Conservation (phyloP, 2,797 vertebrate genomes). For the Dipus sagitta region DNA sequence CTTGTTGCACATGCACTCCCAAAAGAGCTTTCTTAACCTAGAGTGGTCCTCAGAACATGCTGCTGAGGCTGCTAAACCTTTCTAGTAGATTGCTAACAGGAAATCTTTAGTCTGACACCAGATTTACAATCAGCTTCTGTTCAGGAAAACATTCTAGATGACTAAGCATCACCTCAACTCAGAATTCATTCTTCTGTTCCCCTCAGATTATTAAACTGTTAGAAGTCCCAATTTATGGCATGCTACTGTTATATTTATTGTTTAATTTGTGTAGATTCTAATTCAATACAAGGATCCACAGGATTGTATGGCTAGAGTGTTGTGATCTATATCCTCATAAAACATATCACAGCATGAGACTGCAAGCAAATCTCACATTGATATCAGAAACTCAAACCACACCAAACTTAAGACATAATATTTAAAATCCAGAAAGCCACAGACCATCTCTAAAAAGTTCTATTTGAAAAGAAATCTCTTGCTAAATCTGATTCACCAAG, state of each 20-base stretch:
- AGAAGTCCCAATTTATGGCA: conserved; percentile 29
- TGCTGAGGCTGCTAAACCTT: not conserved
- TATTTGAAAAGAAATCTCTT: not conserved
- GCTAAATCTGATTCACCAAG: conserved; percentile 30
- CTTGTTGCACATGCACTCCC: not conserved
- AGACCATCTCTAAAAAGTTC: conserved; percentile 42
- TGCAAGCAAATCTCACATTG: conserved; percentile 46
- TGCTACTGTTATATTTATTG: conserved; percentile 50
- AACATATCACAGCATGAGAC: conserved; percentile 41
- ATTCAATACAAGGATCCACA: conserved; percentile 39
- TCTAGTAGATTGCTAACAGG: not conserved
- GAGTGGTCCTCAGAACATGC: not conserved
- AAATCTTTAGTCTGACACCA: not conserved
- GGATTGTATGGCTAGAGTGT: conserved; percentile 56
- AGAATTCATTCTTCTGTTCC: conserved; percentile 56
- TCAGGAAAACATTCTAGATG: conserved; percentile 27
- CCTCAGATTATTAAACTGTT: conserved; percentile 46
- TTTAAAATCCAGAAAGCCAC: conserved; percentile 66
- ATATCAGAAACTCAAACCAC: conserved; percentile 61
- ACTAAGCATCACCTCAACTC: conserved; percentile 31
- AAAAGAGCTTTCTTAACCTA: not conserved
- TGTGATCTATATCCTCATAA: conserved; percentile 60
- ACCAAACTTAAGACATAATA: conserved; percentile 43
- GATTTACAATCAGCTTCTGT: conserved; percentile 40
- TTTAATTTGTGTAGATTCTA: conserved; percentile 64